Percentiles rank a stretch among this genome's conserved stretches.
Evolutionary conservation across 2,888 invertebrate genomes (phyloP).

Genomic region (Agrilus biguttatus): DNA sequence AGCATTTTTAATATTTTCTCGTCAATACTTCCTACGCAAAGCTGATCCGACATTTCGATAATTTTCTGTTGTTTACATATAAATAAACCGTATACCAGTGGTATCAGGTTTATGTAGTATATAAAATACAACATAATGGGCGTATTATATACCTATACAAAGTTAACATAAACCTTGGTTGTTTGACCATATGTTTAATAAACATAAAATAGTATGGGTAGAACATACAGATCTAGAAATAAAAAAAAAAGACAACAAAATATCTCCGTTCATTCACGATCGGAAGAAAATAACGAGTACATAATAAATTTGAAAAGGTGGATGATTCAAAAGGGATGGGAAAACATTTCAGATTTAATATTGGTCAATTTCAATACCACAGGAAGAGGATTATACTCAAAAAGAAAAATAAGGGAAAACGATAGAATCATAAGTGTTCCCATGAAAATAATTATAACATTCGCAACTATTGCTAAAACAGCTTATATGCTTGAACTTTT

Average conservation of each 20-base stretch:
- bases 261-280: no score
- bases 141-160: no score
- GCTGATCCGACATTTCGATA: no score
- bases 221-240: slow-evolving; percentile 34
- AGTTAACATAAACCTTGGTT: no score
- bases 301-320: slow-evolving; percentile 38
- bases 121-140: no score
- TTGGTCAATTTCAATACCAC: slow-evolving; percentile 48
- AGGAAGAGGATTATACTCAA: slow-evolving; percentile 61
- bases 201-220: slow-evolving; percentile 31
- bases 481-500: slow-evolving; percentile 15
- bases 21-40: no score
- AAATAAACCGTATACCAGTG: no score
- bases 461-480: slow-evolving; percentile 30
- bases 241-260: no score
- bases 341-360: slow-evolving; percentile 38
- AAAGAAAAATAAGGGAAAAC: slow-evolving; percentile 36
- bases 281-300: slow-evolving; percentile 24
- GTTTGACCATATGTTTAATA: no score
- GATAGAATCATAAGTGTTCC: slow-evolving; percentile 49
- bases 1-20: no score
- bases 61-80: no score
- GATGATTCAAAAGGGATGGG: slow-evolving; percentile 39
- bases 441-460: slow-evolving; percentile 41
- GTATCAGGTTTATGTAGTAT: no score